Base-by-base conservation (phyloP, 1,140 invertebrate species). In the Orchesella cincta region DNA sequence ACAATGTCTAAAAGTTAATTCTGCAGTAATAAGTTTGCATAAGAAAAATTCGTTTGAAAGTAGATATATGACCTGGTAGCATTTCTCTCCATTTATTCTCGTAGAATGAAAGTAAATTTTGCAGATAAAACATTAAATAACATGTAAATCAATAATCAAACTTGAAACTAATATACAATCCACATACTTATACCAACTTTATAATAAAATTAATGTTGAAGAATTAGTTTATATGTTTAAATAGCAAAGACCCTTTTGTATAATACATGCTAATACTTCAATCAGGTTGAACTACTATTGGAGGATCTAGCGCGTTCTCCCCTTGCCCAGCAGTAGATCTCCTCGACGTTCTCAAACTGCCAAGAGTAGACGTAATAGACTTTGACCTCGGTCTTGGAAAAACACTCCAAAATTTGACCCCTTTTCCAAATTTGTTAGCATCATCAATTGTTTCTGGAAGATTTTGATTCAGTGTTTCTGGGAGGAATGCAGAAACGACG, bases 361-460 rank as follows among this genome's bases (percentile, higher is more conserved):
- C 33, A 5, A 67, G 62, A 3, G 62, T 67, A 12, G 8, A 18
- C 2, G 62, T 33, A 16, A 67, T 31, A 67, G 62, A 67, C 33
- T 67, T 67, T 33, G 62, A 67, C 62, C 62, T 67, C 12, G 62
- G 62, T 23, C 52, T 78, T 1, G 79, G 79, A 18, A 74, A 46
- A 33, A 72, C 77, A 34, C 81, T 82, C 82, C 83, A 85, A 77
- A 83, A 86, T 62, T 80, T 80, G 75, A 83, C 82, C 72, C 83
- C 81, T 51, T 81, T 80, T 31, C 83, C 84, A 77, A 86, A 86
- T 29, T 79, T 79, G 57, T 84, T 83, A 1, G 83, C 83, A 36
- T 85, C 84, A 76, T 84, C 80, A 14, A 85, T 67, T 16, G 84
- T 84, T 77, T 85, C 82, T 16, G 85, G 83, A n/a, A 85, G 78